Evolutionary conservation across 2,797 vertebrate genomes (phyloP).

Genomic region (Borostomias antarcticus): DNA sequence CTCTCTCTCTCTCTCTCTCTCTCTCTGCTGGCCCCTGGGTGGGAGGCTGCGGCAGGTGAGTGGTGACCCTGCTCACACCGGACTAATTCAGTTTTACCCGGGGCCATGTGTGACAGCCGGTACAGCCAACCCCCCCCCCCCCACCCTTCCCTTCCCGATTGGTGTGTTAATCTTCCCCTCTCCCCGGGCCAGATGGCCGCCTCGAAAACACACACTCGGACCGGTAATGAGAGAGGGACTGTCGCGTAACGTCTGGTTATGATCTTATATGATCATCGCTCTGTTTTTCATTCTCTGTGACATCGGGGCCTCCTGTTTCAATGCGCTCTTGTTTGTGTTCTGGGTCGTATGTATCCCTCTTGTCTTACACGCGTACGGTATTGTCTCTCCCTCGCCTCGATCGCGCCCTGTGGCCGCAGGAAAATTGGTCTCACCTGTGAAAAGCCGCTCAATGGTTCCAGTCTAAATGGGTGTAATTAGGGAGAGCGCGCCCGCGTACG

Average conservation of each 20-base stretch:
- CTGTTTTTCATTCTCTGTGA: neutral
- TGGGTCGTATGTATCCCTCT: neutral
- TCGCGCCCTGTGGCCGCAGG: conserved; percentile 4
- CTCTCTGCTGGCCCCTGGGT: conserved; percentile 33
- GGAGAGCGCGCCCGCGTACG: conserved; percentile 7
- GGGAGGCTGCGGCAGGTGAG: conserved; percentile 43
- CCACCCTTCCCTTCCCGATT: no score
- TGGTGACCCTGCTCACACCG: conserved; percentile 49
- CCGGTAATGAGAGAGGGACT: neutral
- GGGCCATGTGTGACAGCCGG: neutral
- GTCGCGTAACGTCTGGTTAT: conserved; percentile 12
- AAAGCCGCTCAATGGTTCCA: neutral
- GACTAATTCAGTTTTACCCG: conserved; percentile 55
- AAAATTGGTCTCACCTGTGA: conserved; percentile 3
- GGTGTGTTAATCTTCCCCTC: conserved; percentile 27
- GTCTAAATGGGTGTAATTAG: conserved; percentile 9
- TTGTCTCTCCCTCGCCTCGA: conserved; percentile 8
- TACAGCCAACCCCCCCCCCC: neutral
- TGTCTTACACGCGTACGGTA: neutral
- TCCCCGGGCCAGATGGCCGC: conserved; percentile 42
- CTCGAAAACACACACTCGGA: conserved; percentile 19
- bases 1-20: conserved; percentile 19
- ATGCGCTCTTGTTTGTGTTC: neutral
- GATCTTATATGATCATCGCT: no score
- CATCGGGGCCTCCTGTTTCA: conserved; percentile 6